These are phyloP conservation scores for Thysanoteuthis rhombus DNA, from an alignment of 2,888 invertebrate species.

Conservation along the genomic window DNA sequence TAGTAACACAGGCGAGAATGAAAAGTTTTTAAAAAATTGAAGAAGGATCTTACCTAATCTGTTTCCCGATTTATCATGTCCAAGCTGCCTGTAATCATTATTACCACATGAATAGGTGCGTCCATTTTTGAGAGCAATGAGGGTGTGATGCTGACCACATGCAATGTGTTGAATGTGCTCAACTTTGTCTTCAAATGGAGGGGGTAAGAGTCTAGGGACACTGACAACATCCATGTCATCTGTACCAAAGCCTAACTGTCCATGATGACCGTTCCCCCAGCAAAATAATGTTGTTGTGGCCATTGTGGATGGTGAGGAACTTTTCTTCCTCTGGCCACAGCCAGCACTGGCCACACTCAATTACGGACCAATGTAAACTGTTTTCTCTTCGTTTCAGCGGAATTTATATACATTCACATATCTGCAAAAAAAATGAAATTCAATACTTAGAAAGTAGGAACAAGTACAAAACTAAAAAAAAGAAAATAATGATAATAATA, in stretches of 20 bases:
- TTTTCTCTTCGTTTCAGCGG: neutral
- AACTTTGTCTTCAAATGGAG: constrained; percentile 41
- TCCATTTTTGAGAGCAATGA: constrained; percentile 81
- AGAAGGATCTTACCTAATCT: constrained; percentile 57
- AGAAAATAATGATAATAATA: neutral
- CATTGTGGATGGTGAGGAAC: constrained; percentile 1
- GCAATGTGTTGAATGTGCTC: constrained; percentile 68
- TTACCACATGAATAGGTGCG: constrained; percentile 89
- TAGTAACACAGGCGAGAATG: neutral
- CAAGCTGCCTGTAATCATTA: constrained; percentile 92
- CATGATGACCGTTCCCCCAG: constrained; percentile 82
- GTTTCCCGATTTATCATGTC: constrained; percentile 71
- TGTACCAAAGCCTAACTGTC: constrained; percentile 82
- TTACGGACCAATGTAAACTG: neutral
- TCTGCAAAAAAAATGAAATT: neutral
- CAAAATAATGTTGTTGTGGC: constrained; percentile 61
- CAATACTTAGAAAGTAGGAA: neutral
- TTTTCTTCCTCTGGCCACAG: neutral
- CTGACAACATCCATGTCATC: constrained; percentile 77
- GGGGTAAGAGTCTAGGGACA: constrained; percentile 68
- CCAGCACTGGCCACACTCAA: neutral
- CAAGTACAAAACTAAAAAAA: neutral
- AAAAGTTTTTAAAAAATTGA: neutral
- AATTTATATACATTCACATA: neutral
- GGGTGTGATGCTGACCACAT: constrained; percentile 85